Conservation (phyloP, 2,113 vertebrate species). For the Cairina moschata region DNA sequence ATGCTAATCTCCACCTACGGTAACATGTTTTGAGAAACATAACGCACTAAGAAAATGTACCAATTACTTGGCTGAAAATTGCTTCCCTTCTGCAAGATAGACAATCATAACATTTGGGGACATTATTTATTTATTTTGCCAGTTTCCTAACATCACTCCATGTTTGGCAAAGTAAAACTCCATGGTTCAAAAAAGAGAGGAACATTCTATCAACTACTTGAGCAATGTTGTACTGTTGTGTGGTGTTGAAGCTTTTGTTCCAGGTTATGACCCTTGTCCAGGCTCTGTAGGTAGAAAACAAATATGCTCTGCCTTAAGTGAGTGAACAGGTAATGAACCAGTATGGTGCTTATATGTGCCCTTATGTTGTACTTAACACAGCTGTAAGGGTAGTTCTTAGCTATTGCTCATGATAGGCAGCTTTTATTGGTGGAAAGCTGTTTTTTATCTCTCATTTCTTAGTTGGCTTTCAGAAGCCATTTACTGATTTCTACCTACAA, state of each 20-base stretch:
- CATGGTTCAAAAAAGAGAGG: constrained; percentile 29
- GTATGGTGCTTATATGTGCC: not conserved
- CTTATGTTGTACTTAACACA: not conserved
- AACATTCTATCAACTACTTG: not conserved
- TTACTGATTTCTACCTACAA: not conserved
- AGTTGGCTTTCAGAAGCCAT: not conserved
- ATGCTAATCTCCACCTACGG: constrained; percentile 80
- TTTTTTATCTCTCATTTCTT: not conserved
- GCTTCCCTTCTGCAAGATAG: constrained; percentile 71
- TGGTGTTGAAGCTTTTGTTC: constrained; percentile 35
- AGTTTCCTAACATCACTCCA: constrained; percentile 50
- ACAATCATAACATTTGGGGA: constrained; percentile 74
- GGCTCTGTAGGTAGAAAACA: not conserved
- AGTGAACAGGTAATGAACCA: not conserved
- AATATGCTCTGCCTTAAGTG: not conserved
- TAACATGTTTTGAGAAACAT: constrained; percentile 77
- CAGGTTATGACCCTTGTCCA: not conserved
- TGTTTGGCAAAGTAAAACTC: constrained; percentile 49
- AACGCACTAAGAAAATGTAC: constrained; percentile 77
- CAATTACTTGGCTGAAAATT: constrained; percentile 78
- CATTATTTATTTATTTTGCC: not conserved
- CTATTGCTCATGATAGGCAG: not conserved
- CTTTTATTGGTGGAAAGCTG: not conserved
- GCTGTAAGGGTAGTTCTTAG: not conserved
- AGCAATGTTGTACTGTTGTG: not conserved